Conservation (phyloP, 92 coral and sea anemone species). For the Heteractis magnifica region DNA sequence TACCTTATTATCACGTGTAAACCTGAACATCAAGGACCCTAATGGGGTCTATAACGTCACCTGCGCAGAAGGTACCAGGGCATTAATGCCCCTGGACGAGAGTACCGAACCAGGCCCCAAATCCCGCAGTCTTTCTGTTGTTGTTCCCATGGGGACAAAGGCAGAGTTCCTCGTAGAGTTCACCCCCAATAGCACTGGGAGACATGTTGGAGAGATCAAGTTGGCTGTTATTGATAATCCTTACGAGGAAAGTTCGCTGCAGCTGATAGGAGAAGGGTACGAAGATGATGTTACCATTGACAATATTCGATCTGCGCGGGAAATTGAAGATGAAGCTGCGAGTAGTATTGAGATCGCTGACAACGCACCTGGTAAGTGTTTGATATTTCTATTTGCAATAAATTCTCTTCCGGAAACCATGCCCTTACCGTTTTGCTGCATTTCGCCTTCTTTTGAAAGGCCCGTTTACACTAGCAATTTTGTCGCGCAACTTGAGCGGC, state of each 20-base stretch:
- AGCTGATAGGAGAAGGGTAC: conserved; percentile 93
- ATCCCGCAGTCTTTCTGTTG: conserved; percentile 59
- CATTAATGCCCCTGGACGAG: conserved; percentile 56
- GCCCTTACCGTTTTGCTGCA: background rate
- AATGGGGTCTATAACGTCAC: conserved; percentile 63
- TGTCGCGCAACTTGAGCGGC: no score
- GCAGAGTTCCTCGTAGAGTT: conserved; percentile 93
- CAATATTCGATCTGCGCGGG: conserved; percentile 66
- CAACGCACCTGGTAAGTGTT: conserved; percentile 53
- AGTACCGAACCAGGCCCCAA: conserved; percentile 47
- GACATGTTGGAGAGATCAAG: conserved; percentile 77
- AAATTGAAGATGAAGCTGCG: conserved; percentile 18
- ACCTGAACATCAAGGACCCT: conserved; percentile 81
- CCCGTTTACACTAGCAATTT: no score
- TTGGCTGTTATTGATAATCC: conserved; percentile 92
- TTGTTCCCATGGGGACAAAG: conserved; percentile 80
- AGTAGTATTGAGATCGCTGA: conserved; percentile 57
- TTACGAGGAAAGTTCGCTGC: conserved; percentile 78
- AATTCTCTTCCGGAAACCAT: no score
- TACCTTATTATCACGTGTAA: conserved; percentile 76
- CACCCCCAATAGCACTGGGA: conserved; percentile 67
- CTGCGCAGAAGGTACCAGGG: conserved; percentile 63
- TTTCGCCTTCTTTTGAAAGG: no score
- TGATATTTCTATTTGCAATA: background rate
- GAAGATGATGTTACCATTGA: conserved; percentile 97